Conservation (phyloP, 2,113 vertebrate species). For the Cervus canadensis region DNA sequence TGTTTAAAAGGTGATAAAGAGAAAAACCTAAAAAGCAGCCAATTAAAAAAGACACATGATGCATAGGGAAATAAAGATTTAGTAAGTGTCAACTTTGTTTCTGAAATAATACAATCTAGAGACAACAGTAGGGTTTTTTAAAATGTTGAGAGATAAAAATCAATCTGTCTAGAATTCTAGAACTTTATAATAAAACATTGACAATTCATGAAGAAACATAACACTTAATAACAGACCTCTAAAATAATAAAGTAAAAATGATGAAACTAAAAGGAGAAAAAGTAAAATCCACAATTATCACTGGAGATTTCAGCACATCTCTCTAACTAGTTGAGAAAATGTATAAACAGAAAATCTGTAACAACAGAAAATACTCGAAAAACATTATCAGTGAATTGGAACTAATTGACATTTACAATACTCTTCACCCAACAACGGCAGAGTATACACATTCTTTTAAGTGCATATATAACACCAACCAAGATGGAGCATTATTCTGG, state of each 20-base stretch:
- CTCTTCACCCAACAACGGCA: not conserved
- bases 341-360: not conserved
- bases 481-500: not conserved
- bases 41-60: not conserved
- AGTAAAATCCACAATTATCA: not conserved
- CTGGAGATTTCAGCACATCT: not conserved
- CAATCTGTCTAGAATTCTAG: not conserved
- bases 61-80: not conserved
- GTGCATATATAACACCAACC: not conserved
- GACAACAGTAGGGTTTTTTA: not conserved
- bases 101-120: conserved; percentile 13
- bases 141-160: conserved; percentile 20
- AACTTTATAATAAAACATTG: not conserved
- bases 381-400: not conserved
- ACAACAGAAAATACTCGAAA: conserved; percentile 17
- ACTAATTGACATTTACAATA: not conserved
- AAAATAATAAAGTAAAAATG: conserved; percentile 41
- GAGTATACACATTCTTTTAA: not conserved
- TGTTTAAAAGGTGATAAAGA: conserved; percentile 20
- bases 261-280: not conserved
- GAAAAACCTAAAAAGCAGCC: not conserved
- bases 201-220: conserved; percentile 11
- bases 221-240: not conserved
- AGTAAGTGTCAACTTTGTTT: not conserved
- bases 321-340: not conserved